phyloP scores from a whole-genome alignment of 2,113 vertebrate genomes.

The Nibea coibor region DNA sequence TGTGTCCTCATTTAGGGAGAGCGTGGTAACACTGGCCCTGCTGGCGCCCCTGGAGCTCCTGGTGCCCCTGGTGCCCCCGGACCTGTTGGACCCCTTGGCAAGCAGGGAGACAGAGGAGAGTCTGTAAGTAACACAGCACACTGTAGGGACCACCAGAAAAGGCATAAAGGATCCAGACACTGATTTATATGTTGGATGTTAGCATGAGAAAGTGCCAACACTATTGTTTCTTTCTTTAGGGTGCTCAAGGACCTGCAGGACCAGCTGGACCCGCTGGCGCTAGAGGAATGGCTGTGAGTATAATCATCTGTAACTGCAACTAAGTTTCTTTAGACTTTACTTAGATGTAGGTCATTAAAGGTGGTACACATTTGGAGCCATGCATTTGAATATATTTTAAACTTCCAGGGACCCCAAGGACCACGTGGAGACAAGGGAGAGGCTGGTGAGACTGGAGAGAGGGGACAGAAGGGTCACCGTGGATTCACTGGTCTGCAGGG shows the following conservation, averaged over 20 bases:
- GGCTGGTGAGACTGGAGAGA: constrained; percentile 92
- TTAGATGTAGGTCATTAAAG: neutral
- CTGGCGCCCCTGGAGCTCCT: constrained; percentile 91
- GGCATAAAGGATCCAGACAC: neutral
- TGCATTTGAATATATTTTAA: constrained; percentile 15
- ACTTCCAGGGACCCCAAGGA: constrained; percentile 93
- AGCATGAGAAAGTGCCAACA: neutral
- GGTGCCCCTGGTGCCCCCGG: constrained; percentile 92
- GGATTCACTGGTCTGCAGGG: constrained; percentile 98
- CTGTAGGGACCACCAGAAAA: neutral
- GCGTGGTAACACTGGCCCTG: constrained; percentile 91
- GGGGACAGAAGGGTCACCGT: constrained; percentile 96
- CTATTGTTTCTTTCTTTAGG: constrained; percentile 78
- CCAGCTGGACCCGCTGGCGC: constrained; percentile 92
- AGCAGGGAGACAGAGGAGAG: constrained; percentile 98
- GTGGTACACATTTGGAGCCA: neutral
- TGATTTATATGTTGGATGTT: neutral
- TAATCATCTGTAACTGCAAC: neutral
- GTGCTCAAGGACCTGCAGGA: constrained; percentile 94
- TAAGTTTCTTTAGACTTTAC: neutral
- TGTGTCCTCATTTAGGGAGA: constrained; percentile 87
- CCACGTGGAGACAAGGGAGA: constrained; percentile 98
- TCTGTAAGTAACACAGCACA: constrained; percentile 83
- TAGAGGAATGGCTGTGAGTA: constrained; percentile 94
- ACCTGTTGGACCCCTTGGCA: constrained; percentile 93